A percentile compares a stretch with the other conserved stretches of the same genome.
These are phyloP conservation scores for Epizoanthus scotinus DNA, from an alignment of 92 coral and sea anemone genomes.

Conservation along the genomic window DNA sequence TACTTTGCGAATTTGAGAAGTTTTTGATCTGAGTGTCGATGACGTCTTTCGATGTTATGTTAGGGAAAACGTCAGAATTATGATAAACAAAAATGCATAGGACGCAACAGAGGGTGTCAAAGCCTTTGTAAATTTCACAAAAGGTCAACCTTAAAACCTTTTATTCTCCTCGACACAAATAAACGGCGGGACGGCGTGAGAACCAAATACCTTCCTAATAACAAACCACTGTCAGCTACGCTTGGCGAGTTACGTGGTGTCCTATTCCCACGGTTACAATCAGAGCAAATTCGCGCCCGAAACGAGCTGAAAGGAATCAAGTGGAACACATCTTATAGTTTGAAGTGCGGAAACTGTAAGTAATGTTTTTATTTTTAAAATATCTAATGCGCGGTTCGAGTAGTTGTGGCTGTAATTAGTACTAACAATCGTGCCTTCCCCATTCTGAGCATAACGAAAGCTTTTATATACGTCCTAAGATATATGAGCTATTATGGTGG, in stretches of 20 bases:
- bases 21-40: not conserved
- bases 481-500: too few relatives aligned
- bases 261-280: conserved; percentile 19
- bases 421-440: not conserved
- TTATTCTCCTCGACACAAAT: not conserved
- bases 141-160: conserved; percentile 31
- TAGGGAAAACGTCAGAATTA: not conserved
- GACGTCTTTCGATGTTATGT: conserved; percentile 10
- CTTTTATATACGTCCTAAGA: not conserved
- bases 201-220: conserved; percentile 18
- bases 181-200: conserved; percentile 32
- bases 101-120: conserved; percentile 10
- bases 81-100: conserved; percentile 9
- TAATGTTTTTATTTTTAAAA: not conserved
- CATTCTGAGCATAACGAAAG: not conserved
- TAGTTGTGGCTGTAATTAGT: not conserved
- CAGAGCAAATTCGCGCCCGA: not conserved
- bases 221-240: conserved; percentile 21
- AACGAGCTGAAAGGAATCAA: not conserved
- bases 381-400: not conserved
- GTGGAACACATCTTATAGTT: not conserved
- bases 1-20: not conserved
- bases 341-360: not conserved
- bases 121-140: conserved; percentile 20
- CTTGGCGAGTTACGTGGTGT: not conserved